Evolutionary conservation across 2,797 vertebrate genomes (phyloP).

Genomic region (Xyrichtys novacula): DNA sequence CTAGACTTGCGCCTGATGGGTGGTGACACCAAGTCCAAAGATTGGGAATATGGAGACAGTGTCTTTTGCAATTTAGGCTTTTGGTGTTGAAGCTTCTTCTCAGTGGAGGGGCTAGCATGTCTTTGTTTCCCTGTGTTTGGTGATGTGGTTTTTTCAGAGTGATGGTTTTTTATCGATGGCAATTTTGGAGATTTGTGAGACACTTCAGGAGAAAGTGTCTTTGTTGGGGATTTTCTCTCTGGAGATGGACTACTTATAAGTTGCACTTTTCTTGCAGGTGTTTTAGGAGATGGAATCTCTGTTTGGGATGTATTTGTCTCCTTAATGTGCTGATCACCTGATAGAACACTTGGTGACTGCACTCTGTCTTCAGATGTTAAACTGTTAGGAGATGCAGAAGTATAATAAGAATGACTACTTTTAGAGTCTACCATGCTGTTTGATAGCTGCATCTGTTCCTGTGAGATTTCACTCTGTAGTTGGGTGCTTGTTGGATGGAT

Average conservation of each 20-base stretch:
- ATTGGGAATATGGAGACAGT: conserved; percentile 73
- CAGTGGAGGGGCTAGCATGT: conserved; percentile 37
- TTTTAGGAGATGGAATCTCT: conserved; percentile 45
- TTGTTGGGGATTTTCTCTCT: conserved; percentile 52
- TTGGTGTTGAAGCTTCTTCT: conserved; percentile 41
- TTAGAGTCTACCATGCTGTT: conserved; percentile 23
- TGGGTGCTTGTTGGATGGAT: conserved; percentile 25
- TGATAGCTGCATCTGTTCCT: conserved; percentile 20
- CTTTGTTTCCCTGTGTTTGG: conserved; percentile 42
- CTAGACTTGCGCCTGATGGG: conserved; percentile 56
- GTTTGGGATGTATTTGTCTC: conserved; percentile 28
- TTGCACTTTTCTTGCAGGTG: conserved; percentile 48
- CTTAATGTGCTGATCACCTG: conserved; percentile 49
- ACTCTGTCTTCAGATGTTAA: conserved; percentile 60
- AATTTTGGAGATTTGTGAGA: conserved; percentile 40
- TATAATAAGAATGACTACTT: conserved; percentile 31
- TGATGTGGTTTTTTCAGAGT: conserved; percentile 30
- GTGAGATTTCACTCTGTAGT: not conserved
- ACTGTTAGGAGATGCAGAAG: conserved; percentile 65
- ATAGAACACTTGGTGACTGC: conserved; percentile 55
- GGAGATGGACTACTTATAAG: conserved; percentile 50
- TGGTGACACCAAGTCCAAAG: conserved; percentile 69
- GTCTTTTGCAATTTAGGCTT: conserved; percentile 49
- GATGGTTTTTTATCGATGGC: conserved; percentile 4
- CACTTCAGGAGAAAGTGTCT: conserved; percentile 35